Evolutionary conservation across 1,140 invertebrate genomes (phyloP), one percentile per base, ranked within the genome.

Genomic region (Telenomus remus): DNA sequence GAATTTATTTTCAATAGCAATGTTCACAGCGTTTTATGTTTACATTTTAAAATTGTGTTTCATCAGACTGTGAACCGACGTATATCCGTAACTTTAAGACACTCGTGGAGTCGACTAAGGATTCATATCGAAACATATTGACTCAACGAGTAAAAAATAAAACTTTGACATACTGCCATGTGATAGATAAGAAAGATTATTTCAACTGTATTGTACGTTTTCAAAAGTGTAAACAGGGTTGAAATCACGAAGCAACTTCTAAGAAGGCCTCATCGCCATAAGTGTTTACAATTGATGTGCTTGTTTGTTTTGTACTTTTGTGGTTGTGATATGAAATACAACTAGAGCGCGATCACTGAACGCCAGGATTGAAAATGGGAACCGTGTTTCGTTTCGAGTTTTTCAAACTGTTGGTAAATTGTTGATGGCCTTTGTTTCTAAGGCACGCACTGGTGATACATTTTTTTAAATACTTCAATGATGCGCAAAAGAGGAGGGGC

Each of bases 81-180:
- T 71, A 57, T 71, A 56, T 71, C 51, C 39, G 51, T 63, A 63
- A 63, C 46, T 47, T 44, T 63, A 64, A 71, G 47, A 34, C 14
- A 56, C 49, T 46, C 37, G 5, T 51, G 12, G 14, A 33, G 19
- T 33, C 14, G 27, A 55, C 43, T 61, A 37, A 12, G 44, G 48
- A 61, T 49, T 33, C 27, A 37, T 19, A 35, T 59, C 57, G 12
- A 13, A 39, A n/a, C 47, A 15, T 43, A 47, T 43, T 54, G 43
- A 68, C 35, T 35, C 16, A 19, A 15, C 51, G 35, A 43, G 44
- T 16, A 13, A 12, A 56, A 66, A 50, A 11, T 46, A 56, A 66
- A 50, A 11, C 35, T 66, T 50, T 44, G 43, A 37, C 50, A 64
- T 15, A 64, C 50, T 64, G 61, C 61, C 61, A 16, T 33, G 33